These are phyloP conservation scores for Cryptocheilus praepositus DNA, from an alignment of 2,888 invertebrate species.

Conservation along the genomic window DNA sequence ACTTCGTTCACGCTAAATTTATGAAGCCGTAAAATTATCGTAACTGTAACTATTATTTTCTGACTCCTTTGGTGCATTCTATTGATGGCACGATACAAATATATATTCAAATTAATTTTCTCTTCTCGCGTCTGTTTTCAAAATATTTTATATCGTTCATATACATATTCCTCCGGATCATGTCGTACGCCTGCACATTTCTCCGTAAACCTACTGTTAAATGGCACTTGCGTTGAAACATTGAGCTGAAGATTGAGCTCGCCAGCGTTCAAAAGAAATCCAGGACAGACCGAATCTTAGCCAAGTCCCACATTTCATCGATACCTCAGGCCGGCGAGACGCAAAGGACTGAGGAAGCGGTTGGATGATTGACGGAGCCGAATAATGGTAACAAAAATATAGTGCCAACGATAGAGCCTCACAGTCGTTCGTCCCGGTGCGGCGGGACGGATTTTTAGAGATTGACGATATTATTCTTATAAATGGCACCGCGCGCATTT, in stretches of 20 bases:
- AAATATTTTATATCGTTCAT: no score
- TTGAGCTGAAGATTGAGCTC: not conserved
- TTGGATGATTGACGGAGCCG: not conserved
- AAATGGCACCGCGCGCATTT: slow-evolving; percentile 11
- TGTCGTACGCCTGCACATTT: no score
- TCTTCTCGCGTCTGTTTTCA: no score
- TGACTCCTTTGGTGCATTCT: no score
- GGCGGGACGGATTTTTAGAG: slow-evolving; percentile 9
- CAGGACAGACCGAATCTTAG: no score
- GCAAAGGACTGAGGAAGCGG: not conserved
- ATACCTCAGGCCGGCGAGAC: not conserved
- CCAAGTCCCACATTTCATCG: not conserved
- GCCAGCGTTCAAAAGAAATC: not conserved
- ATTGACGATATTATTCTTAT: slow-evolving; percentile 33
- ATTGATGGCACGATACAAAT: no score
- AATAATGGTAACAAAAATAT: slow-evolving; percentile 13
- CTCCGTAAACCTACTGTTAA: no score
- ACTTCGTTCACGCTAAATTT: no score
- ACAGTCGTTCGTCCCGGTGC: slow-evolving; percentile 4
- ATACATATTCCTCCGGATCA: no score
- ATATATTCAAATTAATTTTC: no score
- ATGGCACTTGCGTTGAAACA: not conserved
- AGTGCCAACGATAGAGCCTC: slow-evolving; percentile 33
- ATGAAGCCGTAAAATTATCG: no score
- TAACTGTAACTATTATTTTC: no score